Evolutionary conservation across 2,888 invertebrate species (phyloP), one percentile per base, ranked within the genome.

Genomic region (Thalpophila matura): DNA sequence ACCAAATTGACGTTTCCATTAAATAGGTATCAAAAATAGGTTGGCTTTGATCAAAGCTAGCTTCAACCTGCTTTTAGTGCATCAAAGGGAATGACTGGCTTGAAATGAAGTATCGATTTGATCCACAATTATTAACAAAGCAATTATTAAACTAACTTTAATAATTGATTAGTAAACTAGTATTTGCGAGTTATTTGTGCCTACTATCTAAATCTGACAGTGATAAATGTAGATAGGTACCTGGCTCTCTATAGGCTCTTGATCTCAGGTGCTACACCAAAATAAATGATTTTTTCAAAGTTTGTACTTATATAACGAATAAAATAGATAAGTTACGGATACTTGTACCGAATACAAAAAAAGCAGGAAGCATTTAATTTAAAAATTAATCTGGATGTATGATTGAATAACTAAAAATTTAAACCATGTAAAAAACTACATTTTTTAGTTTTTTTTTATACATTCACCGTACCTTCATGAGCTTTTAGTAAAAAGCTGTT

Each of bases 231-330:
- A 45, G 18, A 26, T 22, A 37, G n/a, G 16, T 27, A 26, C n/a
- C n/a, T n/a, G n/a, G n/a, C n/a, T n/a, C n/a, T n/a, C n/a, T 31
- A 20, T 18, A 7, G 9, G 10, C 43, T 38, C 7, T 46, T 27
- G 9, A 16, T 35, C 14, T 43, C 14, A n/a, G 14, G 20, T 20
- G n/a, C 2, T 35, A 4, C 2, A 26, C 27, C 14, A 6, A 33
- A 49, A 64, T 49, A 45, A 54, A 55, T 49, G 1, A 63, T 54
- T n/a, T 47, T 62, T 63, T 70, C 31, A 27, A 16, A 46, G 31
- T 10, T 46, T 27, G 2, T 27, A 26, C 18, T 18, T n/a, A 31
- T 1, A 10, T 33, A 14, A 27, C 9, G 12, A 31, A 31, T 46
- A 42, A 12, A 47, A 40, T 61, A 9, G 4, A 45, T 18, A 47